Evolutionary conservation across 2,113 vertebrate species (phyloP).

Genomic region (Hydrolagus affinis): DNA sequence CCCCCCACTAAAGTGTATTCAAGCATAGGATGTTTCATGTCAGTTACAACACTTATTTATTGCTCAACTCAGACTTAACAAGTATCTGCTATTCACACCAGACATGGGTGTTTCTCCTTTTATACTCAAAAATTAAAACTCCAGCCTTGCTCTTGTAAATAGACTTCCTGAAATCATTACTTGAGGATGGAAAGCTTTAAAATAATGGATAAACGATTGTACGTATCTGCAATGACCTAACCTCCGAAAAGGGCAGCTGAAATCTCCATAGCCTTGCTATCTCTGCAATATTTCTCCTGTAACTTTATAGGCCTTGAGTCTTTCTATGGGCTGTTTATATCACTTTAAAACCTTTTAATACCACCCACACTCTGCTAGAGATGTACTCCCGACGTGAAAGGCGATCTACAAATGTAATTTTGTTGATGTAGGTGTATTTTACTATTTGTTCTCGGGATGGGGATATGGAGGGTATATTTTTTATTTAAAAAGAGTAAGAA

Average conservation of each 20-base stretch:
- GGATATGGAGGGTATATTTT: no score
- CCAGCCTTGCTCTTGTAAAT: not conserved
- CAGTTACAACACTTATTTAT: not conserved
- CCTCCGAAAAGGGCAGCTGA: not conserved
- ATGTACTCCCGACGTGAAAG: no score
- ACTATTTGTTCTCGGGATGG: no score
- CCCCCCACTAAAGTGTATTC: not conserved
- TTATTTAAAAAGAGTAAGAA: no score
- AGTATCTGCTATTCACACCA: not conserved
- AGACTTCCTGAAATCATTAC: not conserved
- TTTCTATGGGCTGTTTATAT: not conserved
- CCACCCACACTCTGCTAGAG: not conserved
- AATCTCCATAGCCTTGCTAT: not conserved
- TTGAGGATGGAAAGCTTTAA: not conserved
- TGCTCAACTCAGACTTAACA: not conserved
- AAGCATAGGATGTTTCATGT: not conserved
- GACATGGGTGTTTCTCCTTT: not conserved
- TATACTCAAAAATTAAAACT: not conserved
- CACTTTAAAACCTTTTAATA: not conserved
- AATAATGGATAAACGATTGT: not conserved
- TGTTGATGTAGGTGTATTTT: no score
- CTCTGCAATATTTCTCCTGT: not conserved
- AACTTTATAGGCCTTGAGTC: not conserved
- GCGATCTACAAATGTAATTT: no score
- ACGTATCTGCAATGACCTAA: not conserved